Evolutionary conservation across 1,140 invertebrate species (phyloP).

Genomic region (Sinonovacula constricta): DNA sequence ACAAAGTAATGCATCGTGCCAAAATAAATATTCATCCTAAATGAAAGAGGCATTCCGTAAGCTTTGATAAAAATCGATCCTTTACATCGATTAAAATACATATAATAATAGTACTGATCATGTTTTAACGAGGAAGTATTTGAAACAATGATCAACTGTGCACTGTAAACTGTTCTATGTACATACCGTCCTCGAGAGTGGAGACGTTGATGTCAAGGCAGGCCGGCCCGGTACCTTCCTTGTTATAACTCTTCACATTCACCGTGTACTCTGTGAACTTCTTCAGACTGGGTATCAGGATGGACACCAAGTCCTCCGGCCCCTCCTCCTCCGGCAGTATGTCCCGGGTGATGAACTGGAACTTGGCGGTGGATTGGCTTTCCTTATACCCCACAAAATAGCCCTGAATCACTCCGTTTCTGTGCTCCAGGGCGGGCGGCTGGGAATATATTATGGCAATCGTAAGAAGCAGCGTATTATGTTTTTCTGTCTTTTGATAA

Average conservation of each 20-base stretch:
- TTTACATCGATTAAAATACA: neutral
- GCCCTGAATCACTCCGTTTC: slow-evolving; percentile 94
- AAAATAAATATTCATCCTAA: too few species aligned
- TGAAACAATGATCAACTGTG: neutral
- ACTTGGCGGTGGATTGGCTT: slow-evolving; percentile 74
- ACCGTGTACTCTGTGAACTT: slow-evolving; percentile 94
- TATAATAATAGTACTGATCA: neutral
- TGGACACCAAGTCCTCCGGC: slow-evolving; percentile 47
- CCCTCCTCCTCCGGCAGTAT: slow-evolving; percentile 49
- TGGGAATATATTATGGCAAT: too few species aligned
- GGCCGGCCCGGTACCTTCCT: slow-evolving; percentile 89
- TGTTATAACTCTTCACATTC: slow-evolving; percentile 95
- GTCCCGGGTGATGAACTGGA: slow-evolving; percentile 72
- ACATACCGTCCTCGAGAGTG: slow-evolving; percentile 92
- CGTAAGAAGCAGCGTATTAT: too few species aligned
- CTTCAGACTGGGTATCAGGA: slow-evolving; percentile 80
- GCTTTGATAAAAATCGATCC: neutral
- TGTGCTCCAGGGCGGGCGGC: slow-evolving; percentile 88
- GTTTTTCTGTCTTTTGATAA: too few species aligned
- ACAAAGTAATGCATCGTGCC: too few species aligned
- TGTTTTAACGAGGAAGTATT: neutral
- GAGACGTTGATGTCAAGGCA: slow-evolving; percentile 87
- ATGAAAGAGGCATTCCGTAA: too few species aligned
- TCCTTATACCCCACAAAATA: slow-evolving; percentile 93
- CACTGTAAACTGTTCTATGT: too few species aligned